Evolutionary conservation across 2,797 vertebrate species (phyloP), one percentile per base, ranked within the genome.

Genomic region (Pipistrellus kuhlii): DNA sequence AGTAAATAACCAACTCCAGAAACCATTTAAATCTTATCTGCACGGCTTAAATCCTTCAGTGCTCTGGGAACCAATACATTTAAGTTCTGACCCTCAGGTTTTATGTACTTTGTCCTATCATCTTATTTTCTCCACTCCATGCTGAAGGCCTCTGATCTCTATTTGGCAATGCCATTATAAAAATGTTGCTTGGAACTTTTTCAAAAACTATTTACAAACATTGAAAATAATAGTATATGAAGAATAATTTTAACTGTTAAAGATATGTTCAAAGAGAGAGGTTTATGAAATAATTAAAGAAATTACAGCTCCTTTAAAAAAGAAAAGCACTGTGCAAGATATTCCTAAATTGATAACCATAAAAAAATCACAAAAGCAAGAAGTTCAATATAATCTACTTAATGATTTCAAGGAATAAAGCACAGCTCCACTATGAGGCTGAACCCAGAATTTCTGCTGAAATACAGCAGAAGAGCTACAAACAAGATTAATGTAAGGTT

Each of bases 1-100:
- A 96, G 66, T 93, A 97, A 98, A 97, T 96, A 97, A 97, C 57
- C 97, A 78, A 38, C 38, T 95, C 66, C 75, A 91, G 80, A 94
- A 93, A 85, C 62, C 86, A 94, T 69, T 95, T 96, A 96, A 97
- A 95, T 97, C 91, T 95, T 96, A 78, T 38, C 64, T 78, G 5
- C n/a, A 84, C 48, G 20, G 3, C 86, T 82, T 90, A 81, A 44
- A 94, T 93, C 73, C 85, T 95, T 95, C 96, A 62, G 35, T 87
- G 82, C 80, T 48, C 81, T 91, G 44, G 20, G 57, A 96, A 97
- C 76, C 27, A 97, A 94, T 38, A 96, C 80, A 90, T 94, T 95
- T 91, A 20, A 25, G n/a, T 75, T 75, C 48, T 75, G 80, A 92
- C 48, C 66, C 84, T 91, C n/a, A 83, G 48, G 48, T 93, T 25